Base-by-base conservation (phyloP, 2,113 vertebrate species). In the Redunca redunca region DNA sequence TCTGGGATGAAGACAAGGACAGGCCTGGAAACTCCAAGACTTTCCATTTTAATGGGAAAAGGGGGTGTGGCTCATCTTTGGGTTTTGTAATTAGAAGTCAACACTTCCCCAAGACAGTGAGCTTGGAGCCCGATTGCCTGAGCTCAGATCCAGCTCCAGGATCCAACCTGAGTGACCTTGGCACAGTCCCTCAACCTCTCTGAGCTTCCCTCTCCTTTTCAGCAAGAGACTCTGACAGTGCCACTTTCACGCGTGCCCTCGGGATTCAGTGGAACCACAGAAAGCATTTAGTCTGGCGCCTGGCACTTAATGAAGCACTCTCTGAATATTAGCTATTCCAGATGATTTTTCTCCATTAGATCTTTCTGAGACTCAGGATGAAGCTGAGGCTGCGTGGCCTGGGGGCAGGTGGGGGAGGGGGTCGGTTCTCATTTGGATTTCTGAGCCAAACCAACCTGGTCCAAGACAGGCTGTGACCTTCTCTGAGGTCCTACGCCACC, bases 251-350 rank as follows among this genome's bases (percentile, higher is more conserved):
- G 4, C 5, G 26, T 1, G 21, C 85, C 3, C 28, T 14, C 2
- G 25, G 58, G 30, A n/a, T 28, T 8, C 1, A 2, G 46, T 0
- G 84, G 57, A 58, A 7, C 26, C 64, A 10, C 78, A 46, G 53
- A 43, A n/a, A 14, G 12, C 0, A 30, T 19, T 12, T 4, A 17
- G 11, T 60, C 1, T 9, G 1, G 7, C 0, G 0, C 12, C 15
- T 17, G 57, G 78, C 40, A 1, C 57, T 36, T 36, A 28, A 14
- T 7, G 71, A 15, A 88, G 25, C 55, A 10, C 46, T 40, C 36
- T 40, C 2, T 3, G 52, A 33, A 23, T 14, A 14, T 4, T 2
- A 57, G 55, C 57, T 19, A 0, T 30, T 15, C 33, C 1, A 33
- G 23, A 30, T 21, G 28, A 25, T 55, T 58, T n/a, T 40, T 16